Conservation (phyloP, 2,797 vertebrate genomes). For the Nyctibius grandis region DNA sequence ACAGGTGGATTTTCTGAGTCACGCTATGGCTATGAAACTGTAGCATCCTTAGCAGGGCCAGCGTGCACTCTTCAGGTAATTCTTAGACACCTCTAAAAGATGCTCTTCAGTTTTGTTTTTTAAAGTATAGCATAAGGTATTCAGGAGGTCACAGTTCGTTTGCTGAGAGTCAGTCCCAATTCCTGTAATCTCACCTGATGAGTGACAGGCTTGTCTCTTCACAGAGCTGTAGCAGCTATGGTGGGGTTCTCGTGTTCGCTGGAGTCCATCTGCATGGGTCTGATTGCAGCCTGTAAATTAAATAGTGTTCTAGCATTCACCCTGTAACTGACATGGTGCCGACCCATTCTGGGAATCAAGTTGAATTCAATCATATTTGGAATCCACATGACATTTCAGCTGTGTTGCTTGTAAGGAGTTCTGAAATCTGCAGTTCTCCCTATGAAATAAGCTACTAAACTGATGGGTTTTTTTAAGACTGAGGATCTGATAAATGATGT, state of each 20-base stretch:
- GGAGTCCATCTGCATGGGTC: neutral
- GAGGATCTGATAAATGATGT: neutral
- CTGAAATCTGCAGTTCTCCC: neutral
- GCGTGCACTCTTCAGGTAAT: accelerated
- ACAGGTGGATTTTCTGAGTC: neutral
- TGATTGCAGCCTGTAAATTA: conserved; percentile 15
- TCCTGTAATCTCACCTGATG: neutral
- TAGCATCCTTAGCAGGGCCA: neutral
- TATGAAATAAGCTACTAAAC: neutral
- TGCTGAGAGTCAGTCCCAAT: neutral
- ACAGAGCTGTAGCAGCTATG: neutral
- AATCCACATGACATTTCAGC: neutral
- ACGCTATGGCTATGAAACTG: accelerated
- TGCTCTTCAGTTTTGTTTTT: neutral
- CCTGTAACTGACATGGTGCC: neutral
- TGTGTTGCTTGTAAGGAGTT: neutral
- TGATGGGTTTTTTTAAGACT: neutral
- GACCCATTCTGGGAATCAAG: neutral
- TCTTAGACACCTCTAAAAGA: neutral
- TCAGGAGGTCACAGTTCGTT: neutral
- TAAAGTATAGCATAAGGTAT: neutral
- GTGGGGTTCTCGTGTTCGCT: neutral
- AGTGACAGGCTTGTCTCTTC: neutral
- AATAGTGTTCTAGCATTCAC: neutral
- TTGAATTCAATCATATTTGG: neutral